Conservation (phyloP, 2,888 invertebrate species). For the Macrophya annulata region DNA sequence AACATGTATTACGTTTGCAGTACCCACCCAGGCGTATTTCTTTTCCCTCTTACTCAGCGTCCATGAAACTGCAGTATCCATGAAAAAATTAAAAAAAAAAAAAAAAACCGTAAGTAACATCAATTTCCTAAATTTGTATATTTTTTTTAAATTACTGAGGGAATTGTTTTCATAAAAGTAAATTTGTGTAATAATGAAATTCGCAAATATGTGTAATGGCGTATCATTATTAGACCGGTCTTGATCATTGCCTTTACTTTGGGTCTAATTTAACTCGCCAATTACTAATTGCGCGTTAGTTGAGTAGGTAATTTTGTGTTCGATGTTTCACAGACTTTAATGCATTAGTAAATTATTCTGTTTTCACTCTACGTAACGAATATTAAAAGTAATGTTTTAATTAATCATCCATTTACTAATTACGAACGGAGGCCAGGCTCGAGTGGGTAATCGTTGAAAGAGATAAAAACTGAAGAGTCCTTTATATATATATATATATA, state of each 20-base stretch:
- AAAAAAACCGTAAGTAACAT: not conserved
- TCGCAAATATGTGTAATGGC: not conserved
- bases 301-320: not conserved
- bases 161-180: not conserved
- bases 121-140: not conserved
- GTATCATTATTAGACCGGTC: not conserved
- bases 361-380: not conserved
- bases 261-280: not conserved
- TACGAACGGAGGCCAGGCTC: not conserved
- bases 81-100: not conserved
- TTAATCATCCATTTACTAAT: constrained; percentile 30
- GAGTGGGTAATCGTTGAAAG: not conserved
- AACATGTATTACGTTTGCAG: not conserved
- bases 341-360: constrained; percentile 1
- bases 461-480: constrained; percentile 13
- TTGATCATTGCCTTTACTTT: not conserved
- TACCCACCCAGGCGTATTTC: too few relatives aligned
- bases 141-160: not conserved
- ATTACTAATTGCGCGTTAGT: not conserved
- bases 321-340: not conserved
- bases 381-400: not conserved
- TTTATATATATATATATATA: not conserved
- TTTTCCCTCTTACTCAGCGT: not conserved
- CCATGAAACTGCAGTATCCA: not conserved
- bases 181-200: not conserved